Conservation (phyloP, 2,888 invertebrate species). For the Thera obeliscata region DNA sequence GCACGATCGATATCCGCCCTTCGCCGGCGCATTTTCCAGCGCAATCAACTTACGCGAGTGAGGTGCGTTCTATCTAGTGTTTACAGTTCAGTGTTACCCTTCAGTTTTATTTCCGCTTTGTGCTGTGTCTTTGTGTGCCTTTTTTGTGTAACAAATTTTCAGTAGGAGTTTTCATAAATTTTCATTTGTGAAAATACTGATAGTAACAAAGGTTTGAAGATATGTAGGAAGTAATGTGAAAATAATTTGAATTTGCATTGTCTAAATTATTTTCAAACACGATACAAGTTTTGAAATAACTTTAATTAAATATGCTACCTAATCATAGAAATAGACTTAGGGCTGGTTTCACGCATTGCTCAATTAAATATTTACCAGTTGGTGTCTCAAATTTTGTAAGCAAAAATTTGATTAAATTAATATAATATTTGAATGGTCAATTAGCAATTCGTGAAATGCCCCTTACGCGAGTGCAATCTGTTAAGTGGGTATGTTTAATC, state of each 20-base stretch:
- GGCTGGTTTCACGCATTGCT: no score
- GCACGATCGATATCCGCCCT: slow-evolving; percentile 70
- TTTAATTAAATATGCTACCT: not conserved
- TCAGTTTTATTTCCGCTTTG: slow-evolving; percentile 46
- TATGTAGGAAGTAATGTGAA: slow-evolving; percentile 17
- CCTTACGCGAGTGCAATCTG: not conserved
- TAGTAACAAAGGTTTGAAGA: slow-evolving; percentile 23
- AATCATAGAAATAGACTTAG: not conserved
- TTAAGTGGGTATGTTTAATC: not conserved
- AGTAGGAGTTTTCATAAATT: not conserved
- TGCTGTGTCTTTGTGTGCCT: slow-evolving; percentile 41
- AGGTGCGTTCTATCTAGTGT: slow-evolving; percentile 66
- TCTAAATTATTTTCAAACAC: slow-evolving; percentile 2
- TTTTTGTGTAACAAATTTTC: slow-evolving; percentile 26
- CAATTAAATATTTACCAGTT: no score
- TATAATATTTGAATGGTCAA: no score
- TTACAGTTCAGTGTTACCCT: slow-evolving; percentile 30
- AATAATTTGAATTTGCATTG: slow-evolving; percentile 7
- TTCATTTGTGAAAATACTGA: not conserved
- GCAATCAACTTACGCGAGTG: slow-evolving; percentile 63
- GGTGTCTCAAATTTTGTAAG: no score
- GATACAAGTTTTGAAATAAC: not conserved
- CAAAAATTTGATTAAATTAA: no score
- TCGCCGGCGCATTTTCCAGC: slow-evolving; percentile 59
- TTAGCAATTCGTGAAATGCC: no score